Evolutionary conservation across 2,888 invertebrate genomes (phyloP).

Genomic region (Agrotis ipsilon): DNA sequence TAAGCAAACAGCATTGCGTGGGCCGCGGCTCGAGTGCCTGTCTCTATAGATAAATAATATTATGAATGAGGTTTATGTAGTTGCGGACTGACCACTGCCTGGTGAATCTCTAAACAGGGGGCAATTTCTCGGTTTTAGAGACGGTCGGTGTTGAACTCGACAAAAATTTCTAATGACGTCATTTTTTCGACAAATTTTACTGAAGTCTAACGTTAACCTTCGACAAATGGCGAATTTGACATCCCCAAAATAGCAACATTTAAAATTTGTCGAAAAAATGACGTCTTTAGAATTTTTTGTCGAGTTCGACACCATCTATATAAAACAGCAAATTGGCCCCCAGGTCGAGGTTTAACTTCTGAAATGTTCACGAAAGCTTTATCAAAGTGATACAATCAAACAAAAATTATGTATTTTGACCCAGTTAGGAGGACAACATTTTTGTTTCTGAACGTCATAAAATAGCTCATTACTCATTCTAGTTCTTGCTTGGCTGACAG

Average conservation of each 20-base stretch:
- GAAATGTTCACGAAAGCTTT: slow-evolving; percentile 41
- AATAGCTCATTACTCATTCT: slow-evolving; percentile 17
- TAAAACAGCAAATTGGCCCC: too few relatives aligned
- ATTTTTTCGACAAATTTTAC: too few relatives aligned
- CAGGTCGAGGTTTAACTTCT: slow-evolving; percentile 46
- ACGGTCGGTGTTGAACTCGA: too few relatives aligned
- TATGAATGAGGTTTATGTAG: slow-evolving; percentile 61
- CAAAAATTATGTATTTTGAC: neutral
- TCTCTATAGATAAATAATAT: slow-evolving; percentile 55
- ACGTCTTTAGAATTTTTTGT: too few relatives aligned
- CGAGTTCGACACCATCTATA: too few relatives aligned
- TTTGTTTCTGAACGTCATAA: neutral
- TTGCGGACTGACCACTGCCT: slow-evolving; percentile 24
- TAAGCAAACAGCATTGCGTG: slow-evolving; percentile 77
- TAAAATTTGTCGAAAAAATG: too few relatives aligned
- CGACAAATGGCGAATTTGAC: too few relatives aligned
- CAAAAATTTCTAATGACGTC: too few relatives aligned
- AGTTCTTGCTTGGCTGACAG: slow-evolving; percentile 15
- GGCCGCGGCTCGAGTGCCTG: slow-evolving; percentile 44
- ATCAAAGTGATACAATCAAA: slow-evolving; percentile 3
- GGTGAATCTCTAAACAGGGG: slow-evolving; percentile 54
- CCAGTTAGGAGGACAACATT: neutral
- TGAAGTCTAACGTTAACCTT: too few relatives aligned
- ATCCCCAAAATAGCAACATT: too few relatives aligned
- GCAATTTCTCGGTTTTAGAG: too few relatives aligned